phyloP scores from a whole-genome alignment of 2,888 invertebrate species.

The Aspidiotus rigidus region DNA sequence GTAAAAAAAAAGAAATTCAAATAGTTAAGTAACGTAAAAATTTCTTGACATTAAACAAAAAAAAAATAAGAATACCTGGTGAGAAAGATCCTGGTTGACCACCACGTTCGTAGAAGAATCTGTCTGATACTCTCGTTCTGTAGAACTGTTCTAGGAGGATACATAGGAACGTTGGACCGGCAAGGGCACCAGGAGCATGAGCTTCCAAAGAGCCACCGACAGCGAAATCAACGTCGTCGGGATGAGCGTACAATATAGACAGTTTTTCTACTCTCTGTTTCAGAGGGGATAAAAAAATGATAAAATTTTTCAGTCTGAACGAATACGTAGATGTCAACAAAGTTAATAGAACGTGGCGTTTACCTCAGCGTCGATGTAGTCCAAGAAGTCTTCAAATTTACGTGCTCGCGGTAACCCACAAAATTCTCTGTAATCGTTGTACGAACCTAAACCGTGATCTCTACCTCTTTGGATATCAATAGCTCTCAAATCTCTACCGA shows the following conservation, averaged over 20 bases:
- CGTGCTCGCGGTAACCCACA: conserved; percentile 63
- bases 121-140: conserved; percentile 72
- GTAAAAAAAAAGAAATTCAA: conserved; percentile 33
- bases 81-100: conserved; percentile 55
- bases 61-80: conserved; percentile 46
- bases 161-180: conserved; percentile 82
- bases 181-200: conserved; percentile 63
- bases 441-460: conserved; percentile 74
- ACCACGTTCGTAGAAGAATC: conserved; percentile 73
- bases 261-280: conserved; percentile 57
- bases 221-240: conserved; percentile 76
- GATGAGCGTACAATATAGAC: conserved; percentile 55
- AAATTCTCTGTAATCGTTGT: conserved; percentile 65
- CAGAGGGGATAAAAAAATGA: conserved; percentile 29
- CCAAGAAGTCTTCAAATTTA: conserved; percentile 59
- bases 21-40: conserved; percentile 4
- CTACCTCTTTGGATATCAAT: conserved; percentile 76
- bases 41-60: neutral
- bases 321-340: conserved; percentile 8
- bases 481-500: conserved; percentile 71
- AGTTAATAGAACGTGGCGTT: conserved; percentile 11
- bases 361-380: conserved; percentile 57
- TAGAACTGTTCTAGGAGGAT: conserved; percentile 81
- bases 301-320: neutral
- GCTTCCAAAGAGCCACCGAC: conserved; percentile 74